Base-by-base conservation (phyloP, 2,113 vertebrate genomes). In the Ptilorrhoa leucosticta region DNA sequence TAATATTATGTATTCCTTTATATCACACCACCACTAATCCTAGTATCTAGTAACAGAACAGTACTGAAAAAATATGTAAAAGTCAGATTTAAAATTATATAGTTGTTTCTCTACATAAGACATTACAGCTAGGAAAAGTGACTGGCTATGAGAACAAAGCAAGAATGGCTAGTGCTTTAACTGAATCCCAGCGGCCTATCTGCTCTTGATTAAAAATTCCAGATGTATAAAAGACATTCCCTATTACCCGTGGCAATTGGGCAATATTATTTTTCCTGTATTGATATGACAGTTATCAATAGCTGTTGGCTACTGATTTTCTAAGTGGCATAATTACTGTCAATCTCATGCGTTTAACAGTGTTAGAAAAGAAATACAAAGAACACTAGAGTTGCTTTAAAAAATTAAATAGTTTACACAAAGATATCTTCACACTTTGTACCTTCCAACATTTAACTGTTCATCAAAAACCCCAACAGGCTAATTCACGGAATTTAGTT, bases 351-450 rank as follows among this genome's bases (percentile, higher is more conserved):
- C 56, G 9, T 65, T 88, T 57, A 86, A 91, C 40, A 68, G 19
- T 35, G 42, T 88, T 92, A 94, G 51, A 92, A 95, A 87, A 44
- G 20, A 87, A 92, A 89, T 57, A 64, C 4, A 76, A 82, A 73
- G 54, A 27, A 28, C 20, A 64, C 50, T 63, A 9, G 54, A 89
- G 50, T 88, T 3, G 13, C 33, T 86, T 93, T 18, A 47, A 77
- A 78, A 87, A 91, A 53, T 45, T 51, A 50, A 44, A 10, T 56
- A 70, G 51, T 70, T 97, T 91, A 97, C 91, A 96, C 96, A 98
- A 98, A 98, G 98, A 92, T 98, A 98, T 91, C 98, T 98, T 98
- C 98, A 98, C 98, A 98, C 98, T 97, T 95, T 40, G 47, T 33
- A 61, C 47, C 23, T 90, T 50, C 40, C 27, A 78, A 83, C 15